A percentile compares a stretch with the other conserved stretches of the same genome.
Conservation (phyloP, 2,113 vertebrate species). For the Geothlypis trichas region DNA sequence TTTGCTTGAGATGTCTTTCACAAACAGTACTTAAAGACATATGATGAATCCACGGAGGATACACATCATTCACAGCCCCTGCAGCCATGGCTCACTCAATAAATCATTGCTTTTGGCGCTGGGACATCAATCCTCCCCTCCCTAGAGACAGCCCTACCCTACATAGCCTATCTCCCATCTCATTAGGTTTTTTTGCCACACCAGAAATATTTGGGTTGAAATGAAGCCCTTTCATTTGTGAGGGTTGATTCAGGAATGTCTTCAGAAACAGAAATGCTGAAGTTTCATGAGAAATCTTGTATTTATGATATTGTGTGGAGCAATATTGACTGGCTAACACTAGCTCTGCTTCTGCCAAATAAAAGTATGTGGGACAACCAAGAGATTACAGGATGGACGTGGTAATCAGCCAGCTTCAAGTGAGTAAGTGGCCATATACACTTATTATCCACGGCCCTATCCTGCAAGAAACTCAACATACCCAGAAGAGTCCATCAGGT, state of each 20-base stretch:
- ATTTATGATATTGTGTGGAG: neutral
- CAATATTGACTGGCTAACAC: neutral
- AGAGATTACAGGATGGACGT: neutral
- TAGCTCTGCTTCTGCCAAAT: neutral
- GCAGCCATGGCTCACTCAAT: conserved; percentile 34
- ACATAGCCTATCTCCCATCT: neutral
- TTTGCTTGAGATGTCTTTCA: conserved; percentile 2
- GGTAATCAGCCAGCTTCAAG: neutral
- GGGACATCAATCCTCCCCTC: neutral
- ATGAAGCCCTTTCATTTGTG: neutral
- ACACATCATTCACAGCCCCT: neutral
- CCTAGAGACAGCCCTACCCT: neutral
- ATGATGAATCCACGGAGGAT: conserved; percentile 3
- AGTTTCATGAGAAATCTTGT: neutral
- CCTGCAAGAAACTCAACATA: neutral
- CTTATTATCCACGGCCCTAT: neutral
- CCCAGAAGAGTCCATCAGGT: neutral
- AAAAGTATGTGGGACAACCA: neutral
- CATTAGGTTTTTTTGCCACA: neutral
- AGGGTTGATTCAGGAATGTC: neutral
- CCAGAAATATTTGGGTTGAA: neutral
- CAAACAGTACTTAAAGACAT: conserved; percentile 21
- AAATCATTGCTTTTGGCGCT: conserved; percentile 39
- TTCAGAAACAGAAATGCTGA: neutral
- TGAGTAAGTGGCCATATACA: neutral